Percentiles rank a stretch among this genome's conserved stretches.
These are phyloP conservation scores for Ypsolopha scabrella DNA, from an alignment of 2,888 invertebrate species.

Conservation along the genomic window DNA sequence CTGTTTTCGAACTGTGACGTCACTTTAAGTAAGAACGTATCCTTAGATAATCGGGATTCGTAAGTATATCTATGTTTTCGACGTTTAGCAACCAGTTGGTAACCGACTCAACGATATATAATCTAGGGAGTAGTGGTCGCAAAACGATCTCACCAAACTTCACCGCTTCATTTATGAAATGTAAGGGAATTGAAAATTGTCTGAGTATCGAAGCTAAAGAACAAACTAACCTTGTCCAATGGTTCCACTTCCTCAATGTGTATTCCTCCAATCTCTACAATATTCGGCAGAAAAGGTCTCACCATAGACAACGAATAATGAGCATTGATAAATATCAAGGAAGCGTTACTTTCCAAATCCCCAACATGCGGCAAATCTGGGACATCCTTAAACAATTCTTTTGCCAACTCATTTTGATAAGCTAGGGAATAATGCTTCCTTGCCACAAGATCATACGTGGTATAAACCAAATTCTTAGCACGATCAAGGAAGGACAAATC, in stretches of 20 bases:
- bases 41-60: too few relatives aligned
- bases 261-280: slow-evolving; percentile 66
- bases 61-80: too few relatives aligned
- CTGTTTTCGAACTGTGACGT: too few relatives aligned
- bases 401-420: slow-evolving; percentile 37
- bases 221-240: slow-evolving; percentile 16
- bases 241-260: slow-evolving; percentile 50
- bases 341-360: slow-evolving; percentile 48
- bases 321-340: slow-evolving; percentile 55
- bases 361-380: slow-evolving; percentile 37
- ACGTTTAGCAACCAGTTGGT: too few relatives aligned
- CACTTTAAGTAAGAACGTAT: too few relatives aligned
- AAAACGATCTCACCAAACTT: too few relatives aligned
- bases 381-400: slow-evolving; percentile 19
- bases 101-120: too few relatives aligned
- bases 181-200: too few relatives aligned
- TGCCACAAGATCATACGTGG: slow-evolving; percentile 6
- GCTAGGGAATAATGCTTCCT: slow-evolving; percentile 10
- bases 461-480: slow-evolving; percentile 2
- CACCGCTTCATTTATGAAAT: too few relatives aligned
- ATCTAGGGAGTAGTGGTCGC: too few relatives aligned
- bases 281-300: slow-evolving; percentile 43
- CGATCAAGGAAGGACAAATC: slow-evolving; percentile 44
- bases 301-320: slow-evolving; percentile 51
- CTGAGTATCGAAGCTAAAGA: too few relatives aligned